Conservation (phyloP, 2,113 vertebrate genomes). For the Hystrix cristata region DNA sequence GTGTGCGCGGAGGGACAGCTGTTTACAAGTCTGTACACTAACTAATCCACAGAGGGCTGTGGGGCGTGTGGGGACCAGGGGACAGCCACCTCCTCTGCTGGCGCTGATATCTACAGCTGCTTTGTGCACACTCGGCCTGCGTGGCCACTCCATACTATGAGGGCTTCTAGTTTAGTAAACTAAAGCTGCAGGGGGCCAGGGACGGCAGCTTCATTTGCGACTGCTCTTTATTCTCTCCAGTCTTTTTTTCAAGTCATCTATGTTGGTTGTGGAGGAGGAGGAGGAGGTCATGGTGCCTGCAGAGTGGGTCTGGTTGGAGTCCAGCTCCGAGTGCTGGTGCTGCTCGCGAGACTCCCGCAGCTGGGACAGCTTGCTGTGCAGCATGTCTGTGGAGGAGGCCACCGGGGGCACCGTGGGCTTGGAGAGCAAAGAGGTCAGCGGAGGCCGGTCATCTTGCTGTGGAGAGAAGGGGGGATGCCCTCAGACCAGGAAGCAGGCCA, state of each 20-base stretch:
- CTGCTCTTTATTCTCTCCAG: slow-evolving; percentile 99
- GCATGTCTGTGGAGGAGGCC: slow-evolving; percentile 98
- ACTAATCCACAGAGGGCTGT: slow-evolving; percentile 89
- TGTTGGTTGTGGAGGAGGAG: slow-evolving; percentile 93
- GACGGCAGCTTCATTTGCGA: slow-evolving; percentile 91
- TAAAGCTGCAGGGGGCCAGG: slow-evolving; percentile 86
- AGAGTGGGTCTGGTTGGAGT: slow-evolving; percentile 92
- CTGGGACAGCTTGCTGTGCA: slow-evolving; percentile 99
- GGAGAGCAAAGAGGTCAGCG: slow-evolving; percentile 93
- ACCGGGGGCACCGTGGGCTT: slow-evolving; percentile 93
- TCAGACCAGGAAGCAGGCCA: background rate
- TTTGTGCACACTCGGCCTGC: slow-evolving; percentile 88
- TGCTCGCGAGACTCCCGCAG: slow-evolving; percentile 98
- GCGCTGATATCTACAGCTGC: slow-evolving; percentile 88
- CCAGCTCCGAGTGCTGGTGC: slow-evolving; percentile 94
- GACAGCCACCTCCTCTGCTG: background rate
- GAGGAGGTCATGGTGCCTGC: slow-evolving; percentile 90
- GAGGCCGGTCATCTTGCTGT: slow-evolving; percentile 91
- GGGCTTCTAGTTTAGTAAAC: slow-evolving; percentile 89
- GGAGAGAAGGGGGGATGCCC: slow-evolving; percentile 20
- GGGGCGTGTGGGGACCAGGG: background rate
- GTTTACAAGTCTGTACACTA: slow-evolving; percentile 93
- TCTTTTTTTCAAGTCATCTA: slow-evolving; percentile 99
- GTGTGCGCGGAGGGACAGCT: slow-evolving; percentile 86
- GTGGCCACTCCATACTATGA: slow-evolving; percentile 86